A percentile compares a stretch with the other conserved stretches of the same genome.
Conservation (phyloP, 1,140 invertebrate species). For the Nebria ingens region DNA sequence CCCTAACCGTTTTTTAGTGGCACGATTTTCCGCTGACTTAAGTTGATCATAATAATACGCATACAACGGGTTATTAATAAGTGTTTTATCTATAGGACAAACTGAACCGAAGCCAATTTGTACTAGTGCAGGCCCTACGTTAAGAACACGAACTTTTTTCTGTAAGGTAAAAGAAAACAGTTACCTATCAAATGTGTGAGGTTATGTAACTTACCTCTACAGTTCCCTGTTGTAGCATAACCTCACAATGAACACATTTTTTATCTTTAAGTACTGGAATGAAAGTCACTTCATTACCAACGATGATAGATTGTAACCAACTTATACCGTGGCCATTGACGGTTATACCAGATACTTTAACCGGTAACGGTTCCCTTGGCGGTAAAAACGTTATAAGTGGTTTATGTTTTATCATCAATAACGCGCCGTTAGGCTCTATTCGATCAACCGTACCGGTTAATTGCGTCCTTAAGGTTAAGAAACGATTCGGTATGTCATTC, state of each 20-base stretch:
- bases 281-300: constrained; percentile 35
- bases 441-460: constrained; percentile 34
- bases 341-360: constrained; percentile 41
- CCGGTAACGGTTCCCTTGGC: constrained; percentile 35
- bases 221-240: constrained; percentile 30
- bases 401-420: constrained; percentile 41
- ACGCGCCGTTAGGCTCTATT: constrained; percentile 36
- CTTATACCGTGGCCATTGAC: constrained; percentile 37
- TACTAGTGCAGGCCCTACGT: constrained; percentile 36
- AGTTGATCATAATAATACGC: constrained; percentile 32
- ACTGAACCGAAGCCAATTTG: constrained; percentile 38
- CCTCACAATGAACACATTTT: constrained; percentile 37
- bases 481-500: constrained; percentile 37
- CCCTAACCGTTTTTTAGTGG: constrained; percentile 37
- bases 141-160: constrained; percentile 18
- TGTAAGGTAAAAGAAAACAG: constrained; percentile 17
- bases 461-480: constrained; percentile 34
- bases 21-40: constrained; percentile 33
- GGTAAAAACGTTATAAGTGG: no score
- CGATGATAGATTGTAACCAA: constrained; percentile 40
- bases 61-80: constrained; percentile 21
- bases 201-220: constrained; percentile 21
- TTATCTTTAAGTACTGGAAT: constrained; percentile 34
- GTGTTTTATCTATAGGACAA: constrained; percentile 22
- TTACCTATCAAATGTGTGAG: constrained; percentile 13